Percentiles rank a stretch among this genome's conserved stretches.
Evolutionary conservation across 2,797 vertebrate genomes (phyloP).

Genomic region (Scleropages formosus): DNA sequence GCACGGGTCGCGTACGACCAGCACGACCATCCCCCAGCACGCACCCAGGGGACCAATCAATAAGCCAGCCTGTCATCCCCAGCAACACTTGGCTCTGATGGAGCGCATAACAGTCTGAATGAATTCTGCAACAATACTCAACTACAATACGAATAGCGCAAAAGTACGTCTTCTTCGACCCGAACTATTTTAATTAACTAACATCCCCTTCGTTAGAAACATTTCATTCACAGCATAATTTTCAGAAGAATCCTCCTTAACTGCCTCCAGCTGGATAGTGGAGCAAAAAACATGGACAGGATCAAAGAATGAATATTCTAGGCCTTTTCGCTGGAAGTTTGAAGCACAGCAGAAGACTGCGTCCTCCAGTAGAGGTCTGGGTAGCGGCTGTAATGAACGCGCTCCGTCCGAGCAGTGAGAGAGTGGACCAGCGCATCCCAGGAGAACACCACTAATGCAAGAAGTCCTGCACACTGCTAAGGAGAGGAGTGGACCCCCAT

Average conservation of each 20-base stretch:
- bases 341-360: neutral
- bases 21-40: neutral
- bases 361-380: neutral
- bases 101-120: neutral
- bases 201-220: slow-evolving; percentile 20
- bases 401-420: neutral
- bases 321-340: neutral
- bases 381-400: neutral
- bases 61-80: neutral
- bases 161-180: neutral
- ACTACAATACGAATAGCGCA: too few relatives aligned
- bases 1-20: neutral
- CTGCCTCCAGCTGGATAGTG: neutral
- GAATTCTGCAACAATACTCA: slow-evolving; percentile 1
- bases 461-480: neutral
- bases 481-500: slow-evolving; percentile 4
- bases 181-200: slow-evolving; percentile 15
- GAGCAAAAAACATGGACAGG: neutral
- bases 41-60: slow-evolving; percentile 20
- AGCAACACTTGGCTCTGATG: neutral
- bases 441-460: neutral
- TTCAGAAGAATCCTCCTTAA: neutral
- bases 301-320: neutral
- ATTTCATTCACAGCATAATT: slow-evolving; percentile 7
- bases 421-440: neutral